These are phyloP conservation scores for Aleadryas rufinucha DNA, from an alignment of 2,113 vertebrate genomes.

Conservation along the genomic window DNA sequence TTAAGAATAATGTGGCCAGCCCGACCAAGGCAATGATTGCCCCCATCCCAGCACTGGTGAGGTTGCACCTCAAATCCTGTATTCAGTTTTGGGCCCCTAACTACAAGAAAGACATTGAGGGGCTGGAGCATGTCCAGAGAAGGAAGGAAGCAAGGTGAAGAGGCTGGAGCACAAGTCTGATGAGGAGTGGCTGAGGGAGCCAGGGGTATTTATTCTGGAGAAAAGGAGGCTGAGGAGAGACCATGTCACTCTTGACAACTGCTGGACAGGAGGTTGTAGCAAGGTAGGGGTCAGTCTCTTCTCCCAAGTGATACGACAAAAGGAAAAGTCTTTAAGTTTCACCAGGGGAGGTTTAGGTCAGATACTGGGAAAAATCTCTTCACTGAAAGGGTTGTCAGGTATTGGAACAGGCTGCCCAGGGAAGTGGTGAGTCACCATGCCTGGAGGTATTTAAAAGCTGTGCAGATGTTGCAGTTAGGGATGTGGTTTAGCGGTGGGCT, in stretches of 20 bases:
- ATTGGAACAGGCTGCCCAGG: neutral
- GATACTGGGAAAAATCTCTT: neutral
- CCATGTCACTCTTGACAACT: neutral
- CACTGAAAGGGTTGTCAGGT: neutral
- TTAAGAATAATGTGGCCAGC: neutral
- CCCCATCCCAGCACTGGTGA: neutral
- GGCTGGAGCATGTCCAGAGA: neutral
- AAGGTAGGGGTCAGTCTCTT: neutral
- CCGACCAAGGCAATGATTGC: neutral
- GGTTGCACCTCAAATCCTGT: accelerated
- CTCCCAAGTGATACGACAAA: neutral
- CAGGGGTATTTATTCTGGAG: accelerated
- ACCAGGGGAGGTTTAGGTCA: neutral
- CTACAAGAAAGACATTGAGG: neutral
- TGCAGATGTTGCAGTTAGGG: neutral
- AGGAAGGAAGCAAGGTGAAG: neutral
- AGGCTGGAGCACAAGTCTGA: neutral
- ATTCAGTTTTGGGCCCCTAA: neutral
- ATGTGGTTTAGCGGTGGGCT: neutral
- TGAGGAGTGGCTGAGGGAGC: neutral
- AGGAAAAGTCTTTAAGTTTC: neutral
- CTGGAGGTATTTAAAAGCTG: neutral
- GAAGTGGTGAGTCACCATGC: neutral
- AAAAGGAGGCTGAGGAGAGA: neutral
- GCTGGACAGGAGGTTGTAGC: neutral